phyloP scores from a whole-genome alignment of 1,140 invertebrate species.

The Antheraea pernyi region DNA sequence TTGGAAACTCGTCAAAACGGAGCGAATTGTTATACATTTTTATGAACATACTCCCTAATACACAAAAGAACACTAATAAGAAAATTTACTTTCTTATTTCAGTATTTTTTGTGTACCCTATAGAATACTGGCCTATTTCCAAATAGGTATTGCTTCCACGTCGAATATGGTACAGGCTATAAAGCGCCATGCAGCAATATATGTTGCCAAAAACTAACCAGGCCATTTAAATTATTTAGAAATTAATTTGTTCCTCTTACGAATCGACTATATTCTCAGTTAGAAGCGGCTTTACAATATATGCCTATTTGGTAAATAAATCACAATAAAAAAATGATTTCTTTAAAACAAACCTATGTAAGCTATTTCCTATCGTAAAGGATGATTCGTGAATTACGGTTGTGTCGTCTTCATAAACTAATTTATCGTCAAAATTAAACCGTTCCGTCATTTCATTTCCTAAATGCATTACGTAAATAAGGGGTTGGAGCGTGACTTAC shows the following conservation, averaged over 20 bases:
- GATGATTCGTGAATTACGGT: not conserved
- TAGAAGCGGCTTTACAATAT: not conserved
- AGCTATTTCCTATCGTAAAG: too few relatives aligned
- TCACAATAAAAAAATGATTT: too few relatives aligned
- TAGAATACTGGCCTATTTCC: not conserved
- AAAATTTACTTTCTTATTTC: not conserved
- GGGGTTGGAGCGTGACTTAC: conserved; percentile 13
- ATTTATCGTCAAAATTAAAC: not conserved
- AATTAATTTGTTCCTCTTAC: not conserved
- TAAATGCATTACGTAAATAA: conserved; percentile 18
- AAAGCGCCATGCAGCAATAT: not conserved
- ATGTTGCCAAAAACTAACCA: not conserved
- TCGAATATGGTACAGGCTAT: not conserved
- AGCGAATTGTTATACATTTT: too few relatives aligned
- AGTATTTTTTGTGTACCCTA: not conserved
- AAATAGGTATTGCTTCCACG: not conserved
- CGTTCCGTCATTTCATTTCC: conserved; percentile 11
- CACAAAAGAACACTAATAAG: too few relatives aligned
- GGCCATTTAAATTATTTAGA: not conserved
- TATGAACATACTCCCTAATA: too few relatives aligned
- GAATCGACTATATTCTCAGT: not conserved
- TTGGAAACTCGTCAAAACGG: too few relatives aligned
- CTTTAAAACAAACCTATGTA: too few relatives aligned
- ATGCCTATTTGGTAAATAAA: too few relatives aligned
- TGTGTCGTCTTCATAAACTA: conserved; percentile 1